Evolutionary conservation across 2,113 vertebrate genomes (phyloP).

Genomic region (Tragelaphus imberbis): DNA sequence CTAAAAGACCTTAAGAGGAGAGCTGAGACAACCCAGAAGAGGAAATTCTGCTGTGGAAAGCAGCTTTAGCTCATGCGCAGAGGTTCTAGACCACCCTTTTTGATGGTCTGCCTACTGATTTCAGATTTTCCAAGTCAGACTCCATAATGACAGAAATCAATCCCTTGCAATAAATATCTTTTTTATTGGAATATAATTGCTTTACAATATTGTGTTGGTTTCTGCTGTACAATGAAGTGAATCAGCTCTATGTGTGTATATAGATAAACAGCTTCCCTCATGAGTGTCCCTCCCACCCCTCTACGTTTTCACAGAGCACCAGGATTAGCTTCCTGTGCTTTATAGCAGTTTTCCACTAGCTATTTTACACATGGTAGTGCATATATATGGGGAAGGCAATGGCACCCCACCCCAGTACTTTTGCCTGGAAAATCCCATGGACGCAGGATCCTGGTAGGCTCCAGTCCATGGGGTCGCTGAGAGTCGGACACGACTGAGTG

Average conservation of each 20-base stretch:
- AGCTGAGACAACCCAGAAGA: not conserved
- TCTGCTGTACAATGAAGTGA: not conserved
- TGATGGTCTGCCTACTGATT: not conserved
- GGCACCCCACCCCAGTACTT: too few relatives aligned
- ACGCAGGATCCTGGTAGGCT: too few relatives aligned
- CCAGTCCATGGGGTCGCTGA: too few relatives aligned
- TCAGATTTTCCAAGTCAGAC: not conserved
- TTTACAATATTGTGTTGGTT: not conserved
- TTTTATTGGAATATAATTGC: not conserved
- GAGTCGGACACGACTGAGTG: too few relatives aligned
- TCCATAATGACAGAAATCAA: not conserved
- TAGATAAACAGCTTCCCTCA: not conserved
- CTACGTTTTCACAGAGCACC: not conserved
- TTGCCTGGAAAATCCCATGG: too few relatives aligned
- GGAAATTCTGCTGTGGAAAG: not conserved
- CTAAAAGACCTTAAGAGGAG: not conserved
- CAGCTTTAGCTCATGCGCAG: not conserved
- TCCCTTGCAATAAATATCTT: not conserved
- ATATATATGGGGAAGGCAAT: too few relatives aligned
- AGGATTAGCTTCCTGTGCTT: not conserved
- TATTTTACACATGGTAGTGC: not conserved
- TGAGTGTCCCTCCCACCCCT: not conserved
- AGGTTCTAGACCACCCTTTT: not conserved
- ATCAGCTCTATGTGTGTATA: not conserved
- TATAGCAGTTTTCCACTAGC: not conserved